These are phyloP conservation scores for Atrichornis clamosus DNA, from an alignment of 2,113 vertebrate genomes.

Conservation along the genomic window DNA sequence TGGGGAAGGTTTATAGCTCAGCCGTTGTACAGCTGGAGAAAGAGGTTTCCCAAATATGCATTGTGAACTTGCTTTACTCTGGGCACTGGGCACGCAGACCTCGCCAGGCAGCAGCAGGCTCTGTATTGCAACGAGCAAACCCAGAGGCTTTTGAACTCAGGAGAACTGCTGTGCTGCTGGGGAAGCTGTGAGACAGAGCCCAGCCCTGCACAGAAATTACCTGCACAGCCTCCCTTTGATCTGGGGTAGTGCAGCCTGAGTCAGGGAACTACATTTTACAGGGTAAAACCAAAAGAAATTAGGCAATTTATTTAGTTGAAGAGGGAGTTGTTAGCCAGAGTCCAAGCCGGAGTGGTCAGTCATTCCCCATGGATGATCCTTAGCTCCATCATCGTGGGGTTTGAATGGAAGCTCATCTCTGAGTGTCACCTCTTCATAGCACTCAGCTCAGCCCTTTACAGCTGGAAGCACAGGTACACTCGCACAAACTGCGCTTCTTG, in stretches of 20 bases:
- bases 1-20: not conserved
- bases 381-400: not conserved
- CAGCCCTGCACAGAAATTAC: not conserved
- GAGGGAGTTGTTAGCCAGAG: not conserved
- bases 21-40: not conserved
- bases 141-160: not conserved
- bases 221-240: not conserved
- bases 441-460: not conserved
- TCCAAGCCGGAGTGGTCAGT: not conserved
- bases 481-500: not conserved
- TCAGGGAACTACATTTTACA: not conserved
- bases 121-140: not conserved
- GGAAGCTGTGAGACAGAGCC: not conserved
- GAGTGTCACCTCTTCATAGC: not conserved
- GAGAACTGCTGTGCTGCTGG: not conserved
- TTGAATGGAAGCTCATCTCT: not conserved
- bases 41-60: not conserved
- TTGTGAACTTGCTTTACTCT: not conserved
- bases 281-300: not conserved
- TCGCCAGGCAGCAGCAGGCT: not conserved
- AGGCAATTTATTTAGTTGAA: not conserved
- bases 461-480: not conserved
- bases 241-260: not conserved
- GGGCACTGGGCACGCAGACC: not conserved
- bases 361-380: not conserved